Evolutionary conservation across 2,797 vertebrate genomes (phyloP).

Genomic region (Dendrocincla fuliginosa): DNA sequence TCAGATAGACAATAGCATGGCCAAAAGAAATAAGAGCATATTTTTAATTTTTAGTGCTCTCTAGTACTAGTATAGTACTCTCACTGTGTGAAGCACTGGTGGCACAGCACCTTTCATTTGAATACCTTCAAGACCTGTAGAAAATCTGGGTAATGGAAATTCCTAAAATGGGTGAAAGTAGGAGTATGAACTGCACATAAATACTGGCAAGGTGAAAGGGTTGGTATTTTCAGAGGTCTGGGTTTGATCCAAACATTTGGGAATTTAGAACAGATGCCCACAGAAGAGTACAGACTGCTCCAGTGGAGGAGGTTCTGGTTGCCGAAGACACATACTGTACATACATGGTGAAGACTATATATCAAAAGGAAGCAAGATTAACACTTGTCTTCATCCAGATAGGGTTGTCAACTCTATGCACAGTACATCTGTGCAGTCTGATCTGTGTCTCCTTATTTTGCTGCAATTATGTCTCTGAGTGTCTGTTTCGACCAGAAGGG

Average conservation of each 20-base stretch:
- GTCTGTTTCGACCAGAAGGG: background rate
- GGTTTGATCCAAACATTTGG: background rate
- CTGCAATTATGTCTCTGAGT: background rate
- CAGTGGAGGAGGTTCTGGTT: background rate
- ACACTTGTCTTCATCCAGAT: background rate
- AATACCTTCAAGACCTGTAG: background rate
- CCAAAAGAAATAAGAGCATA: background rate
- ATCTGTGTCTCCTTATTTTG: background rate
- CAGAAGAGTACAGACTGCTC: background rate
- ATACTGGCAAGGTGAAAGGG: background rate
- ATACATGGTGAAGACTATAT: accelerated
- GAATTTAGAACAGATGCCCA: background rate
- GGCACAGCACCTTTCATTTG: background rate
- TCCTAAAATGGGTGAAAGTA: background rate
- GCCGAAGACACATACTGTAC: background rate
- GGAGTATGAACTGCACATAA: background rate
- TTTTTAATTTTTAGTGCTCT: background rate
- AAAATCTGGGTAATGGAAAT: background rate
- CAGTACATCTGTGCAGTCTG: background rate
- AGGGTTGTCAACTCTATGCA: background rate
- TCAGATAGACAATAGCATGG: background rate
- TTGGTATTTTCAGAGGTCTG: background rate
- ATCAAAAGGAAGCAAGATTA: background rate
- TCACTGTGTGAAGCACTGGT: background rate
- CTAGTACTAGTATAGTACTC: background rate